Evolutionary conservation across 2,113 vertebrate species (phyloP).

Genomic region (Terrapene triunguis): DNA sequence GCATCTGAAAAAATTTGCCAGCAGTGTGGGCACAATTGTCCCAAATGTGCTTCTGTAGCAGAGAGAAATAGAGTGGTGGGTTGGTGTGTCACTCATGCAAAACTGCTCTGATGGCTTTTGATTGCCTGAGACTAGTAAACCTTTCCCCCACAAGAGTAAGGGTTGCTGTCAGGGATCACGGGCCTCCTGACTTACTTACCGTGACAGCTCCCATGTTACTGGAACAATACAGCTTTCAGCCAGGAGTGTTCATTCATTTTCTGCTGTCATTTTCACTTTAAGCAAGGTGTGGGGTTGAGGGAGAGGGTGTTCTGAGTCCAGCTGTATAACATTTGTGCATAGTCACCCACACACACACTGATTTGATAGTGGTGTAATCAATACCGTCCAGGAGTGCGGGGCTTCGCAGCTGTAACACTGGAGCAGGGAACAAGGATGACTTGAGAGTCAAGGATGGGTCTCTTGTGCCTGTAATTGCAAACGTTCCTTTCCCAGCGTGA

Average conservation of each 20-base stretch:
- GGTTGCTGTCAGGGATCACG: rapidly evolving
- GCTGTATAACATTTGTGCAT: background rate
- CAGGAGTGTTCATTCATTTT: background rate
- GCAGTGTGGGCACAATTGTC: rapidly evolving
- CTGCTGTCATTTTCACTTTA: background rate
- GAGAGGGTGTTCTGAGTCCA: background rate
- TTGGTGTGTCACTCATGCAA: background rate
- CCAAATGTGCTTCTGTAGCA: background rate
- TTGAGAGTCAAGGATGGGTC: rapidly evolving
- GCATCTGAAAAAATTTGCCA: background rate
- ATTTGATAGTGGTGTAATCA: rapidly evolving
- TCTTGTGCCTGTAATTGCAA: background rate
- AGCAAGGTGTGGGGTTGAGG: background rate
- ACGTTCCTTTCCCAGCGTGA: background rate
- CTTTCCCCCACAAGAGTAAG: rapidly evolving
- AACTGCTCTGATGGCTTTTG: background rate
- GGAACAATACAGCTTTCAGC: background rate
- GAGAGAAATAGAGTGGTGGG: background rate
- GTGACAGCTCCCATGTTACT: background rate
- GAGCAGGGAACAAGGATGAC: rapidly evolving
- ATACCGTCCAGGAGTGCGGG: background rate
- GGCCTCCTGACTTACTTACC: rapidly evolving
- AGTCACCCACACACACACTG: rapidly evolving
- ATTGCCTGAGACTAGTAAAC: background rate
- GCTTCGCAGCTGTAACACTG: background rate